Conservation (phyloP, 1,140 invertebrate genomes). For the Bathynomus jamesi region DNA sequence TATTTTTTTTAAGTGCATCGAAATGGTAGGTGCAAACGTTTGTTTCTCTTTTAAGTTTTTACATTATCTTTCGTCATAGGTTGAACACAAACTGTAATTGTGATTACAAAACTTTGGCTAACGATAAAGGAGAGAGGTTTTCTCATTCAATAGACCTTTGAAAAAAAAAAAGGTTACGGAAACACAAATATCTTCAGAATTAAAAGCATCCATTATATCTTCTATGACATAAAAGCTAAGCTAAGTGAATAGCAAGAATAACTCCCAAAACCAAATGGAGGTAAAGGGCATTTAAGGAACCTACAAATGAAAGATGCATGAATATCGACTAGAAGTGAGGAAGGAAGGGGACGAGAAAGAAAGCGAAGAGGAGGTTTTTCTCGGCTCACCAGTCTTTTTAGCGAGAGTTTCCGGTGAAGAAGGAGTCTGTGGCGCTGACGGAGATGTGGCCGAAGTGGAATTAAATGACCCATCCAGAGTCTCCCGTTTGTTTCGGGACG, state of each 20-base stretch:
- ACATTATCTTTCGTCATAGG: too few relatives aligned
- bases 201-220: not conserved
- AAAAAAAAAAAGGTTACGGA: too few relatives aligned
- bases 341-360: not conserved
- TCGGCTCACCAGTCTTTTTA: not conserved
- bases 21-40: too few relatives aligned
- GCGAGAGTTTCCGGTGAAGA: not conserved
- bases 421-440: not conserved
- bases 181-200: too few relatives aligned
- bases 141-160: too few relatives aligned
- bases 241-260: not conserved
- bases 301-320: not conserved
- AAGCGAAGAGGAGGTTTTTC: not conserved
- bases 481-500: not conserved
- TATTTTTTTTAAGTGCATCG: too few relatives aligned
- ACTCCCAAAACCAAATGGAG: not conserved
- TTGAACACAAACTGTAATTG: too few relatives aligned
- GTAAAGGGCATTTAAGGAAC: not conserved
- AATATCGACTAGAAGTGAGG: not conserved
- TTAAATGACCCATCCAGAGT: not conserved
- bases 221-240: not conserved
- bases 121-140: too few relatives aligned
- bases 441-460: not conserved
- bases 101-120: too few relatives aligned
- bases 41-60: too few relatives aligned